These are phyloP conservation scores for Hippopotamus amphibius DNA, from an alignment of 2,113 vertebrate species.

Conservation along the genomic window DNA sequence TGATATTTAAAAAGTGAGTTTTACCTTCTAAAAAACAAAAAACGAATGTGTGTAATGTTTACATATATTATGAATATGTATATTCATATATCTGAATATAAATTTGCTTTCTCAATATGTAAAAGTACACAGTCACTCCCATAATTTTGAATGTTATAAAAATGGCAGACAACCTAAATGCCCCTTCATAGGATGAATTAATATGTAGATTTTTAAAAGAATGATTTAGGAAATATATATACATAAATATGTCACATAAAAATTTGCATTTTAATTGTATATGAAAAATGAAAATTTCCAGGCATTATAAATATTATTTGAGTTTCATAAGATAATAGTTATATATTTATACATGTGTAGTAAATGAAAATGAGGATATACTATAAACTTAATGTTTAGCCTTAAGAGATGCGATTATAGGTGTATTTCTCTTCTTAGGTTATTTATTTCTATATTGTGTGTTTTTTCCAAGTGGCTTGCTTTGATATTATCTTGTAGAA, in stretches of 20 bases:
- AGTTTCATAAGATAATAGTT: neutral
- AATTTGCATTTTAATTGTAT: neutral
- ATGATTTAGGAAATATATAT: neutral
- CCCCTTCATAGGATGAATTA: neutral
- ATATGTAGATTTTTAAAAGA: neutral
- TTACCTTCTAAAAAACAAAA: neutral
- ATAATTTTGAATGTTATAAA: neutral
- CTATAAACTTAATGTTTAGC: neutral
- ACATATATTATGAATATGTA: neutral
- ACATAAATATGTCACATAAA: neutral
- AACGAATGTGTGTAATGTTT: neutral
- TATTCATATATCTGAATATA: neutral
- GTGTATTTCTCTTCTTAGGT: neutral
- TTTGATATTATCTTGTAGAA: neutral
- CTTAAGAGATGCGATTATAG: neutral
- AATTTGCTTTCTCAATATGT: neutral
- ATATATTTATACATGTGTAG: neutral
- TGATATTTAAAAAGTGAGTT: neutral
- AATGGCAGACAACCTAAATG: neutral
- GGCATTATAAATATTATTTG: neutral
- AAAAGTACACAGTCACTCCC: neutral
- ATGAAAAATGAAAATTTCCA: neutral
- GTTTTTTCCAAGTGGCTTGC: neutral
- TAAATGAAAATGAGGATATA: neutral
- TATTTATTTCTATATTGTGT: neutral